Percentiles rank a stretch among this genome's conserved stretches.
Conservation (phyloP, 64 coral and sea anemone species). For the Stichodactyla mertensii region DNA sequence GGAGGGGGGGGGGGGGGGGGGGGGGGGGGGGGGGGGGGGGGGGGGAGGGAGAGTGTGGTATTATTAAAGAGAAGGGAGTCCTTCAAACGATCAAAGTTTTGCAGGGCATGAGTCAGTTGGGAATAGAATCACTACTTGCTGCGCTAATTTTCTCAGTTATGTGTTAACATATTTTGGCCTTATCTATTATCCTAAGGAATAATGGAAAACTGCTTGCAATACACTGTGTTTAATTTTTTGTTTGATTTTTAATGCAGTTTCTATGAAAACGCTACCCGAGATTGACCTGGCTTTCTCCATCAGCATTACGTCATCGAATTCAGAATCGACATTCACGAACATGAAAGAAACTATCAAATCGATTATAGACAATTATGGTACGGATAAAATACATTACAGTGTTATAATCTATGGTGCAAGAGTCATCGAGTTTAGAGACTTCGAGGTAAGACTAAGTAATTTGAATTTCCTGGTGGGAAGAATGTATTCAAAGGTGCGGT, state of each 20-base stretch:
- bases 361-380: conserved; percentile 43
- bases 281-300: conserved; percentile 64
- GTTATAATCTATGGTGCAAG: conserved; percentile 36
- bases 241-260: not conserved
- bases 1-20: too few relatives aligned
- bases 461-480: too few relatives aligned
- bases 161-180: too few relatives aligned
- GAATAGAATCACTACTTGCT: too few relatives aligned
- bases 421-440: conserved; percentile 4
- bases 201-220: not conserved
- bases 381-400: conserved; percentile 27
- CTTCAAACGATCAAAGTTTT: too few relatives aligned
- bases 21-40: too few relatives aligned
- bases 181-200: too few relatives aligned
- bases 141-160: too few relatives aligned
- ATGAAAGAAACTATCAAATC: conserved; percentile 34
- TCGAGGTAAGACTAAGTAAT: conserved; percentile 1
- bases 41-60: not conserved
- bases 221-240: not conserved
- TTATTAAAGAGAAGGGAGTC: too few relatives aligned
- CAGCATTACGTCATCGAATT: conserved; percentile 43
- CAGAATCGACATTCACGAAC: conserved; percentile 31
- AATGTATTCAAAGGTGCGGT: too few relatives aligned
- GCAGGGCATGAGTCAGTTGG: too few relatives aligned
- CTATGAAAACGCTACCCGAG: not conserved